Evolutionary conservation across 2,888 invertebrate genomes (phyloP).

Genomic region (Drosophila dives): DNA sequence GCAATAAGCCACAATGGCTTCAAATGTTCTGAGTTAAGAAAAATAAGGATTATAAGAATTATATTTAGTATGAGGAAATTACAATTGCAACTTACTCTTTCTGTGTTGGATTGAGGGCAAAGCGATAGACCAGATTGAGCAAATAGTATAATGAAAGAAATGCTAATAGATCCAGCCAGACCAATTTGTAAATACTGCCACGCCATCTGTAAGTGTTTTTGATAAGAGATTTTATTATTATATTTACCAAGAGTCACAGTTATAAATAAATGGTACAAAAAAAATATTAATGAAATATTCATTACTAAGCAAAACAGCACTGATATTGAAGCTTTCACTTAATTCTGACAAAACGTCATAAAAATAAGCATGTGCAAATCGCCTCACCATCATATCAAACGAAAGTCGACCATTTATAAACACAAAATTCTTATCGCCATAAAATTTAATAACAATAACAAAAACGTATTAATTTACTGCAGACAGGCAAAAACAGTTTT

Average conservation of each 20-base stretch:
- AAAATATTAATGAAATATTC: conserved; percentile 5
- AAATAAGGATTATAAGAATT: conserved; percentile 35
- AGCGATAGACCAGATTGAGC: conserved; percentile 91
- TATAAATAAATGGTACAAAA: conserved; percentile 30
- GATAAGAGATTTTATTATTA: not conserved
- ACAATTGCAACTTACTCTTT: conserved; percentile 87
- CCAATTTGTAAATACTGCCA: conserved; percentile 97
- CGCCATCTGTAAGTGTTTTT: conserved; percentile 91
- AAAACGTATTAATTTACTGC: conserved; percentile 29
- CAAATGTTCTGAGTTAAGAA: conserved; percentile 88
- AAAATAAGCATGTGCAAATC: conserved; percentile 25
- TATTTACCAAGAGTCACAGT: not conserved
- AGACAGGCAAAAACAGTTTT: conserved; percentile 28
- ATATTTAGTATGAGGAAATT: fast-evolving
- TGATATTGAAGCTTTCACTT: conserved; percentile 41
- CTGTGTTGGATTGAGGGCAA: conserved; percentile 88
- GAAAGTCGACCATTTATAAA: conserved; percentile 30
- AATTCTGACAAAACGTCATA: conserved; percentile 61
- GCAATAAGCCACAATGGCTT: conserved; percentile 93
- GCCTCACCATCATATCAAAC: conserved; percentile 11
- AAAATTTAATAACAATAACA: conserved; percentile 21
- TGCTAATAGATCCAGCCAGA: conserved; percentile 94
- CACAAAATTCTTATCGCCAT: conserved; percentile 39
- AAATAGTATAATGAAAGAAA: conserved; percentile 92
- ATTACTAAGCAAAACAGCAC: conserved; percentile 19